Evolutionary conservation across 2,113 vertebrate genomes (phyloP), one percentile per base, ranked within the genome.

Genomic region (Tricholaema leucomelas): DNA sequence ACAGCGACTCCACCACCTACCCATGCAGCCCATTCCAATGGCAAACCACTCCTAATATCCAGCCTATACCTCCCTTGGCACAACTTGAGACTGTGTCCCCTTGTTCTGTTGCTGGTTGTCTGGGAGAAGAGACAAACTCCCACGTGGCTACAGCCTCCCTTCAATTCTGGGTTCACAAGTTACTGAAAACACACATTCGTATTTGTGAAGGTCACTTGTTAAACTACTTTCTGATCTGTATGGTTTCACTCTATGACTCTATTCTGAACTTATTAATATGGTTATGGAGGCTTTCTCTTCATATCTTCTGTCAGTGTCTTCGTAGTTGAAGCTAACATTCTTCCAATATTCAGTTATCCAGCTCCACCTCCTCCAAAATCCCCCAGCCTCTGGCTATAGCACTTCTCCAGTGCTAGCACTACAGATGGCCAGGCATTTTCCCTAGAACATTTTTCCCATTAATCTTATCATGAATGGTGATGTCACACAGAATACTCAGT

Each of bases 401-500:
- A 93, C 64, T 82, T 92, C 69, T 86, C 91, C 79, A 52, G 72
- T 93, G 60, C 35, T 91, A 93, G 33, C 69, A 74, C 69, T 88
- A 76, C 36, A 93, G 30, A 66, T 36, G 30, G 83, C 63, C 94
- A 96, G 90, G 80, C 74, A 77, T 93, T 95, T 92, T 85, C 90
- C 76, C 72, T 85, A 28, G 52, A 95, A 95, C 79, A 64, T 75
- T 88, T 89, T 70, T 94, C 86, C 88, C 60, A 40, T 91, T 94
- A 88, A 92, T 75, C 91, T 89, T 83, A 55, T 7, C 40, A 78
- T 54, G 19, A 96, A 96, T 79, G 79, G 65, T 86, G 70, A 38
- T 83, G 61, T 96, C 74, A 93, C 70, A 73, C 89, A 93, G 70
- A 90, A 81, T 85, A 73, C 79, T 96, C 83, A 92, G 64, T 94